Evolutionary conservation across 2,113 vertebrate genomes (phyloP).

Genomic region (Eptesicus fuscus): DNA sequence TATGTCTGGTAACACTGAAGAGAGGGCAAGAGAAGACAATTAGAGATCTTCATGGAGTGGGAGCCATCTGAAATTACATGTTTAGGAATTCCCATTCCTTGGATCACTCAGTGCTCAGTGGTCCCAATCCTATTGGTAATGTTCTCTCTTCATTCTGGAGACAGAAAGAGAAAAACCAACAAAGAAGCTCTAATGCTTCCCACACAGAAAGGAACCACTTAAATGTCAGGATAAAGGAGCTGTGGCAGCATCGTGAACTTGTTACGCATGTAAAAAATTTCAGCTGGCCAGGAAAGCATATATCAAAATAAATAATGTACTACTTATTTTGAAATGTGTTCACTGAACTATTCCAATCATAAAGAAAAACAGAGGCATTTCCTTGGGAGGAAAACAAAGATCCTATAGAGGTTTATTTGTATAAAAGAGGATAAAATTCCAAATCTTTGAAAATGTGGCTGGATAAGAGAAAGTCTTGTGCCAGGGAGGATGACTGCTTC

Average conservation of each 20-base stretch:
- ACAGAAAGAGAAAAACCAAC: not conserved
- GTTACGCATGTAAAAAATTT: not conserved
- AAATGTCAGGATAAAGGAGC: not conserved
- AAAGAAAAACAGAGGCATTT: not conserved
- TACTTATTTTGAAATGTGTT: not conserved
- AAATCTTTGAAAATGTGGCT: not conserved
- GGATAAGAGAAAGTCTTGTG: not conserved
- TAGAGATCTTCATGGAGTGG: not conserved
- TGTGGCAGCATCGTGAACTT: not conserved
- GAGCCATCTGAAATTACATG: not conserved
- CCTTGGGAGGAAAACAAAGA: not conserved
- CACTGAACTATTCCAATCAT: not conserved
- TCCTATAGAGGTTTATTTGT: not conserved
- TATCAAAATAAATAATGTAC: not conserved
- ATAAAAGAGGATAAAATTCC: not conserved
- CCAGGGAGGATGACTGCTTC: not conserved
- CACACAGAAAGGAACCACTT: not conserved
- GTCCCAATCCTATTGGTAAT: not conserved
- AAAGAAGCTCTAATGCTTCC: not conserved
- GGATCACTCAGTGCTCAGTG: not conserved
- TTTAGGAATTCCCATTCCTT: not conserved
- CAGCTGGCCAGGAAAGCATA: not conserved
- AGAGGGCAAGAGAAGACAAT: not conserved
- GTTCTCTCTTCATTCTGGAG: not conserved
- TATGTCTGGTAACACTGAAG: not conserved